These are phyloP conservation scores for Scopus umbretta DNA, from an alignment of 2,113 vertebrate species.

Conservation along the genomic window DNA sequence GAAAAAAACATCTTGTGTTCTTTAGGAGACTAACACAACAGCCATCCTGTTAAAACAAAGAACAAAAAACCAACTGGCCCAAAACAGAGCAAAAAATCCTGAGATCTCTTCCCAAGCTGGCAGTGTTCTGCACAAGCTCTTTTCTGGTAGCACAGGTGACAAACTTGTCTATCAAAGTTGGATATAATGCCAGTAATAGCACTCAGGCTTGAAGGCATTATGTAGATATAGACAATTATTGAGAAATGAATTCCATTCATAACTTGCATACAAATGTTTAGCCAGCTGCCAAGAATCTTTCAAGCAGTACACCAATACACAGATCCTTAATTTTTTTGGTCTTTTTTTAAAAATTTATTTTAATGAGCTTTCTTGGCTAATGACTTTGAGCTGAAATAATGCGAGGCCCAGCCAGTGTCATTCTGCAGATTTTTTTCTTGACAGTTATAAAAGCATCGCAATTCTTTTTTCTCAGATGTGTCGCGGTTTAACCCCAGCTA, in stretches of 20 bases:
- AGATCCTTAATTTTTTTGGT: background rate
- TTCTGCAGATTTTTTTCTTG: background rate
- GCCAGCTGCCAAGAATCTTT: background rate
- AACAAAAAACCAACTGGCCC: background rate
- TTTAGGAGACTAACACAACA: background rate
- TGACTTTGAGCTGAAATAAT: background rate
- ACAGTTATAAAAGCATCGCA: background rate
- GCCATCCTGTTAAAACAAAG: background rate
- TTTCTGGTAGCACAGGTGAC: background rate
- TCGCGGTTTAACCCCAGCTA: too few relatives aligned
- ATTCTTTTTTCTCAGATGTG: background rate
- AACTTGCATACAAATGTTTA: background rate
- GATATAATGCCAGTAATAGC: background rate
- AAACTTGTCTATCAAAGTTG: background rate
- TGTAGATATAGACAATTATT: background rate
- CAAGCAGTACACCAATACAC: background rate
- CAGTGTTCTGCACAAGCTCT: background rate
- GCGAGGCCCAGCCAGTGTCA: background rate
- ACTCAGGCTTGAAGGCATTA: background rate
- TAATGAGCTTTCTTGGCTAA: background rate
- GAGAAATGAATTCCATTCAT: background rate
- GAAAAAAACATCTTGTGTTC: background rate
- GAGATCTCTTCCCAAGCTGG: background rate
- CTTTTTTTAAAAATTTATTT: background rate
- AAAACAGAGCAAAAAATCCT: background rate